Conservation (phyloP, 2,113 vertebrate species). For the Lophura nycthemera region DNA sequence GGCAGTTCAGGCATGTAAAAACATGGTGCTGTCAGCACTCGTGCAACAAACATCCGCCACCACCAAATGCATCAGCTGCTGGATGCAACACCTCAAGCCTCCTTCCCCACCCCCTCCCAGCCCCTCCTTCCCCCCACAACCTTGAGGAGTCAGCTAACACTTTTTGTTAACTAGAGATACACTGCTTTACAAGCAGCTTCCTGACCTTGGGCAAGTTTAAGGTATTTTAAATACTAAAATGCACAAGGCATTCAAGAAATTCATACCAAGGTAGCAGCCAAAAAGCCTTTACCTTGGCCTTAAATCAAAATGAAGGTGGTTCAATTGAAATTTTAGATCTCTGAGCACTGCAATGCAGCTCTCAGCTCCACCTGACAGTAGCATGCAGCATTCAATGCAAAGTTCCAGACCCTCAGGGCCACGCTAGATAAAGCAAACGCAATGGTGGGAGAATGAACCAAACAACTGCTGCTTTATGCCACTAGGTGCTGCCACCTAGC, state of each 20-base stretch:
- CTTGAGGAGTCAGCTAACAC: neutral
- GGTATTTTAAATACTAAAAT: neutral
- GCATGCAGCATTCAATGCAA: neutral
- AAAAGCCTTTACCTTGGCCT: too few relatives aligned
- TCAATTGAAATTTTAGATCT: accelerated
- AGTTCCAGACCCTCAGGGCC: neutral
- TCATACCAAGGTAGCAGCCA: neutral
- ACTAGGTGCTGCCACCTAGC: neutral
- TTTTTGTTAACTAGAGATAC: neutral
- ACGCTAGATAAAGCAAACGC: accelerated
- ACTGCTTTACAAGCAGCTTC: neutral
- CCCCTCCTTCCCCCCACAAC: neutral
- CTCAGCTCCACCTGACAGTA: neutral
- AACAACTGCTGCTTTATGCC: accelerated
- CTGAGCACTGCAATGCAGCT: neutral
- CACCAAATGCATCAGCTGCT: neutral
- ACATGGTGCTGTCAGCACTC: conserved; percentile 39
- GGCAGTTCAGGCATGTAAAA: conserved; percentile 75
- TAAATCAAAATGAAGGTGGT: neutral
- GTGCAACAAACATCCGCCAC: conserved; percentile 22
- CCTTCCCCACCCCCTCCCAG: too few relatives aligned
- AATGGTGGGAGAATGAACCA: accelerated
- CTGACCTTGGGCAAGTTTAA: neutral
- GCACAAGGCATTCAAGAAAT: neutral
- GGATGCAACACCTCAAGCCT: neutral